Conservation (phyloP, 1,140 invertebrate genomes). For the Aradophagus sp. region DNA sequence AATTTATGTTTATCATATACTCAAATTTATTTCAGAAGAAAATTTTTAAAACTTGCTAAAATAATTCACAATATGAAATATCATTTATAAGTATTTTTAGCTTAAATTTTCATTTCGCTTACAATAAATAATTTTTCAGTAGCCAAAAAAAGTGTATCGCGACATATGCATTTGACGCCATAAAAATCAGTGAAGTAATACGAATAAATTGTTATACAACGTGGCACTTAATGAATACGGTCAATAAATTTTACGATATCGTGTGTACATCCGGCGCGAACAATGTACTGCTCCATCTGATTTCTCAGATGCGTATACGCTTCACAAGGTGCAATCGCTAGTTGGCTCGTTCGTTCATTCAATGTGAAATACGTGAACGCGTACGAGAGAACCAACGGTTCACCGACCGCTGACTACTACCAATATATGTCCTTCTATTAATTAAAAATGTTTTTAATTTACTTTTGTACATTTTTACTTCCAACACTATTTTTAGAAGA, state of each 20-base stretch:
- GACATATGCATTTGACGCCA: too few relatives aligned
- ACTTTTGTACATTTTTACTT: conserved; percentile 1
- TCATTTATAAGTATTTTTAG: too few relatives aligned
- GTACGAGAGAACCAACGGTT: conserved; percentile 20
- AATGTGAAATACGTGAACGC: conserved; percentile 32
- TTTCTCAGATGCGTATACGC: conserved; percentile 52
- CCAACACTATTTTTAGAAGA: too few relatives aligned
- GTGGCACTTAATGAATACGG: conserved; percentile 37
- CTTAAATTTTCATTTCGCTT: too few relatives aligned
- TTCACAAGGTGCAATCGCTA: conserved; percentile 57
- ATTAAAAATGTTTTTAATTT: conserved; percentile 27
- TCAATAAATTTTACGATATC: conserved; percentile 54
- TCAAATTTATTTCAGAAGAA: too few relatives aligned
- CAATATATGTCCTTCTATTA: conserved; percentile 37
- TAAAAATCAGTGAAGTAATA: conserved; percentile 39
- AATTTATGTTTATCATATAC: too few relatives aligned
- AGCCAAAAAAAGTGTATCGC: too few relatives aligned
- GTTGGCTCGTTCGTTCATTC: conserved; percentile 42
- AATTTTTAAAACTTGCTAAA: too few relatives aligned
- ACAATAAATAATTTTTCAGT: too few relatives aligned
- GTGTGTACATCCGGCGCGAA: conserved; percentile 44
- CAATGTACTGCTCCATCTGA: conserved; percentile 55
- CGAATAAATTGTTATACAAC: conserved; percentile 48
- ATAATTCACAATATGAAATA: too few relatives aligned
- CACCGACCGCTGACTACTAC: conserved; percentile 17